Evolutionary conservation across 2,797 vertebrate genomes (phyloP).

Genomic region (Poeciliopsis infans): DNA sequence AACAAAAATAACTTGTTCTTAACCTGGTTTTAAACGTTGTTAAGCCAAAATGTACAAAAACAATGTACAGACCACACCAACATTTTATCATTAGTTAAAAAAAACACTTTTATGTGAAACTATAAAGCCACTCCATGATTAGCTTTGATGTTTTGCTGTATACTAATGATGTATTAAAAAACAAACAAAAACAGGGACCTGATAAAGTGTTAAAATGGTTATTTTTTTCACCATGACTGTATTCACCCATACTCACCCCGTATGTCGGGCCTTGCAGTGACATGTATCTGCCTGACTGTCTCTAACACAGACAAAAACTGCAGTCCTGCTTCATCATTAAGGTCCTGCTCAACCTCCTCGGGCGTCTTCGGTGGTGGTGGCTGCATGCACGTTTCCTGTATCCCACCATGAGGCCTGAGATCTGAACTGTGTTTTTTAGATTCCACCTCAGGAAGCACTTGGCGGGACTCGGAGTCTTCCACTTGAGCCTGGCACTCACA

Average conservation of each 20-base stretch:
- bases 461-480: conserved; percentile 24
- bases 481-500: conserved; percentile 43
- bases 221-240: background rate
- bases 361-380: conserved; percentile 10
- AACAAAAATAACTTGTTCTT: background rate
- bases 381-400: conserved; percentile 6
- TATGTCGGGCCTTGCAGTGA: conserved; percentile 78
- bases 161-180: background rate
- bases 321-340: conserved; percentile 10
- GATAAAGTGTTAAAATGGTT: background rate
- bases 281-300: conserved; percentile 71
- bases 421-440: conserved; percentile 23
- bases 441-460: conserved; percentile 14
- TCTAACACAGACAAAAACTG: conserved; percentile 72
- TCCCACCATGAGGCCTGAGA: conserved; percentile 26
- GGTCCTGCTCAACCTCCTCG: conserved; percentile 26
- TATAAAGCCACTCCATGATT: background rate
- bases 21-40: background rate
- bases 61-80: background rate
- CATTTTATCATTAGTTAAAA: background rate
- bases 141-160: background rate
- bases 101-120: background rate
- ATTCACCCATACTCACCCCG: conserved; percentile 71
- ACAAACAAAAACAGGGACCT: background rate
- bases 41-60: background rate